Percentiles rank a stretch among this genome's conserved stretches.
phyloP scores from a whole-genome alignment of 2,113 vertebrate species.

The Oncorhynchus mykiss region DNA sequence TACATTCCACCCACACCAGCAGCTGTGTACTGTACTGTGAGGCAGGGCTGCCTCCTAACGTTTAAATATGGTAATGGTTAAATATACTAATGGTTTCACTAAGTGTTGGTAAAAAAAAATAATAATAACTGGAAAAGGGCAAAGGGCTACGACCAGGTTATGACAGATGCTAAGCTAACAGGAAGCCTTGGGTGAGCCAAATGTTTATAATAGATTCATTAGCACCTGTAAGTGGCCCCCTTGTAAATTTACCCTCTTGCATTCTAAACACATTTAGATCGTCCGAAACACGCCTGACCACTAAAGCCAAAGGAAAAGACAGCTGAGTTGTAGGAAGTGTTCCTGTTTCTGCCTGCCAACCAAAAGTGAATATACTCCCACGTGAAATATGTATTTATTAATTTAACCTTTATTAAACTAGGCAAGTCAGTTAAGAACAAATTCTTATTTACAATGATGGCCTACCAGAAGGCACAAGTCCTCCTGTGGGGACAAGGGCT shows the following conservation, averaged over 20 bases:
- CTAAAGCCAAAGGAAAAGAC: conserved; percentile 27
- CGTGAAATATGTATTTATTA: neutral
- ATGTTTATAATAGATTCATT: conserved; percentile 22
- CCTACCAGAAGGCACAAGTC: no score
- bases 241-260: conserved; percentile 28
- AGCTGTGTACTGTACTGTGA: neutral
- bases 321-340: conserved; percentile 38
- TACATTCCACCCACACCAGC: neutral
- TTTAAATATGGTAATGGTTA: neutral
- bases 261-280: conserved; percentile 36
- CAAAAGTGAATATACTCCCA: conserved; percentile 25
- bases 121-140: conserved; percentile 4
- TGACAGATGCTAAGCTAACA: conserved; percentile 12
- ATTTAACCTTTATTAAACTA: no score
- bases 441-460: no score
- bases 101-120: neutral
- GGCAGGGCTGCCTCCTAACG: neutral
- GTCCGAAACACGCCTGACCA: conserved; percentile 21
- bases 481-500: no score
- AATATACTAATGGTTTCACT: neutral
- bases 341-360: conserved; percentile 24
- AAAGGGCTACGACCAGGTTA: conserved; percentile 1
- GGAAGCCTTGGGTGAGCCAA: conserved; percentile 18
- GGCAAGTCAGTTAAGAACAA: no score
- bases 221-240: conserved; percentile 27